Conservation (phyloP, 2,113 vertebrate genomes). For the Climacteris rufus region DNA sequence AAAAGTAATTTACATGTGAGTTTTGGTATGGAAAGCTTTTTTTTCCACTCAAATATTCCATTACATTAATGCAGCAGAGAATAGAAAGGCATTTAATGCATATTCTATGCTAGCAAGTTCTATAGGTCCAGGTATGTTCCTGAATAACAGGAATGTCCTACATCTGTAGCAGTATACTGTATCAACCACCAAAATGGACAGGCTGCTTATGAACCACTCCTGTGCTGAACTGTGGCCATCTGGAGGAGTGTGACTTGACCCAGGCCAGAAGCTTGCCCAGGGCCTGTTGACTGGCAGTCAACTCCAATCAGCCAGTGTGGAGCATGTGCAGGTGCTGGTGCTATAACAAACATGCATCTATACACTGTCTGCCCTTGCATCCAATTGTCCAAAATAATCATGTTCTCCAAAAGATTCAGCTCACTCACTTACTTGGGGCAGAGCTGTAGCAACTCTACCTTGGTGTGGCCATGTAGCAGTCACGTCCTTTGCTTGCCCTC, state of each 20-base stretch:
- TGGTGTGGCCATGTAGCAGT: fast-evolving
- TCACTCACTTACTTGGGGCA: not conserved
- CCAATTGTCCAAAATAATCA: not conserved
- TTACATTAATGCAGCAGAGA: not conserved
- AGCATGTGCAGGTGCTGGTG: not conserved
- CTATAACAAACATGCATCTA: not conserved
- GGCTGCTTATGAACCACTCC: not conserved
- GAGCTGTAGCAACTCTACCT: not conserved
- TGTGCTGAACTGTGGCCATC: fast-evolving
- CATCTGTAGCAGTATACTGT: not conserved
- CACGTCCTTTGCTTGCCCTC: not conserved
- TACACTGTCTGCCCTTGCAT: not conserved
- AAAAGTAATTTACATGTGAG: not conserved
- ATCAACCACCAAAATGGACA: not conserved
- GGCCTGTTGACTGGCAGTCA: not conserved
- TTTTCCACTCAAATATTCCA: not conserved
- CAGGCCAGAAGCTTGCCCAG: not conserved
- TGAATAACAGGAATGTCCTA: not conserved
- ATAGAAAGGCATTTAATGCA: not conserved
- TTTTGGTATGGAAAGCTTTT: not conserved
- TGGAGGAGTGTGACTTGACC: not conserved
- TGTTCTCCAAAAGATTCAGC: not conserved
- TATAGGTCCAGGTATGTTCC: not conserved
- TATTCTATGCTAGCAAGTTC: not conserved
- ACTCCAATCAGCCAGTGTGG: not conserved